Conservation (phyloP, 2,797 vertebrate species). For the Sebastes cheni region DNA sequence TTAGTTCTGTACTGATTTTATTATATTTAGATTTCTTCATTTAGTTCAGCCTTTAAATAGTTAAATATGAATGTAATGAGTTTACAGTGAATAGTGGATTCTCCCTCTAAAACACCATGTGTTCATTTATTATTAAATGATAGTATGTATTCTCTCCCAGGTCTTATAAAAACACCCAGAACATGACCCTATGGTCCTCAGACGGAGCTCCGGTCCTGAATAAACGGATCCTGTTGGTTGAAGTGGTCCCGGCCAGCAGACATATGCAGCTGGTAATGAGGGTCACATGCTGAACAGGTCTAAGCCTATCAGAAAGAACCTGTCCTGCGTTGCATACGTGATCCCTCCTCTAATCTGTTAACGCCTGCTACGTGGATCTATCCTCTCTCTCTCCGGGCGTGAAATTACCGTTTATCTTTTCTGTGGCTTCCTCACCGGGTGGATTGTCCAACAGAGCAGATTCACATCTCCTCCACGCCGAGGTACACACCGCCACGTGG, state of each 20-base stretch:
- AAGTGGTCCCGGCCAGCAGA: background rate
- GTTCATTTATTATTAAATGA: background rate
- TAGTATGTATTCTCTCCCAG: background rate
- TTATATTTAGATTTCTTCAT: background rate
- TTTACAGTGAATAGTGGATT: background rate
- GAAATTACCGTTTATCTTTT: slow-evolving; percentile 66
- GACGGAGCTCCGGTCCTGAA: background rate
- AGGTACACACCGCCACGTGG: slow-evolving; percentile 7
- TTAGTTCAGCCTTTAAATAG: background rate
- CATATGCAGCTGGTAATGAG: background rate
- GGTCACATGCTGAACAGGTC: background rate
- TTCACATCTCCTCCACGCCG: slow-evolving; percentile 27
- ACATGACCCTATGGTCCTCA: background rate
- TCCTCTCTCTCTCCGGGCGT: slow-evolving; percentile 45
- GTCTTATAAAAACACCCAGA: background rate
- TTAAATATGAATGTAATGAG: background rate
- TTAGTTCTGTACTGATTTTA: background rate
- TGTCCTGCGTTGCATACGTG: background rate
- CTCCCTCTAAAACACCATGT: background rate
- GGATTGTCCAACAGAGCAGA: slow-evolving; percentile 49
- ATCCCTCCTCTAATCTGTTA: slow-evolving; percentile 44
- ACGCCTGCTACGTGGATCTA: slow-evolving; percentile 23
- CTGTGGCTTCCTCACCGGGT: slow-evolving; percentile 20
- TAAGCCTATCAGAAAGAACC: background rate
- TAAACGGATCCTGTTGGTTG: background rate